phyloP scores from a whole-genome alignment of 2,797 vertebrate species.

The Mustela erminea region DNA sequence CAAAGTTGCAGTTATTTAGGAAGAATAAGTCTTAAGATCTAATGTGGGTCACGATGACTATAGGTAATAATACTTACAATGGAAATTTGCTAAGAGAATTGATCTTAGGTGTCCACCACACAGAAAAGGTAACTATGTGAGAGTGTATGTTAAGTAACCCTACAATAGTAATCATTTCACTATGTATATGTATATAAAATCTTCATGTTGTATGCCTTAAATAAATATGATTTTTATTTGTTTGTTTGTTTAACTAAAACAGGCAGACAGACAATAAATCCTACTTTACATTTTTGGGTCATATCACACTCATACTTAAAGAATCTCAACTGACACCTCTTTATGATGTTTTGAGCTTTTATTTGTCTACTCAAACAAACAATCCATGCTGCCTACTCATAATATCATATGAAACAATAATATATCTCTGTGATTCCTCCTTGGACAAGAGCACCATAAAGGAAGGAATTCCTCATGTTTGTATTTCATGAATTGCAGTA shows the following conservation, averaged over 20 bases:
- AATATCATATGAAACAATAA: neutral
- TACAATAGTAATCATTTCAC: neutral
- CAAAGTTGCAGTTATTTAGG: neutral
- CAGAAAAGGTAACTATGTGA: neutral
- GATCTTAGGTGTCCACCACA: neutral
- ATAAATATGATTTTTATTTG: neutral
- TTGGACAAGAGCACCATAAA: neutral
- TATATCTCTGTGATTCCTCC: neutral
- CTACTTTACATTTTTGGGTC: neutral
- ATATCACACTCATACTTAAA: neutral
- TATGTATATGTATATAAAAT: neutral
- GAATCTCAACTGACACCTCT: neutral
- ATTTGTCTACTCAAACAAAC: neutral
- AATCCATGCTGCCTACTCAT: neutral
- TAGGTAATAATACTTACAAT: neutral
- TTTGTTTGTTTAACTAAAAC: neutral
- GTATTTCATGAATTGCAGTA: neutral
- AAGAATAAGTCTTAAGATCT: neutral
- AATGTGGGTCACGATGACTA: neutral
- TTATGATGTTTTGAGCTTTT: neutral
- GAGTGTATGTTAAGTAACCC: neutral
- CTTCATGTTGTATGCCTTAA: neutral
- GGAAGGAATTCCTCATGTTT: neutral
- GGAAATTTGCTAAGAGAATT: neutral
- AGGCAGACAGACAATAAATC: neutral